phyloP scores from a whole-genome alignment of 2,888 invertebrate genomes.

The Caenorhabditis imperialis region DNA sequence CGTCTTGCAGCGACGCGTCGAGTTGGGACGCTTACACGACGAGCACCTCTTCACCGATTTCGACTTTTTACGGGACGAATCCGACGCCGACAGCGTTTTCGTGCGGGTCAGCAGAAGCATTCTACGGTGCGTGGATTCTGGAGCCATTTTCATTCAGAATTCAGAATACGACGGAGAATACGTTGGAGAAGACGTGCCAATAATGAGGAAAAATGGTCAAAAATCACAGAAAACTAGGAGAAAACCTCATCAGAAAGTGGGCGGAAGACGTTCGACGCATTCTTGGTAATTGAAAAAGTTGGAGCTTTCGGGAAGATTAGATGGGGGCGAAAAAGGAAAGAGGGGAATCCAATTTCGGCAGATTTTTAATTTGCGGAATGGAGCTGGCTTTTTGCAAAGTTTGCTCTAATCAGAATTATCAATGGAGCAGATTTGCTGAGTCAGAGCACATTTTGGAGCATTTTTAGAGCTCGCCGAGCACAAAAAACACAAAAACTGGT shows the following conservation, averaged over 20 bases:
- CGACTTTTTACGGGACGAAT: conserved; percentile 54
- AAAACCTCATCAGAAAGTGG: conserved; percentile 35
- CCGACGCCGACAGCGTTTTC: conserved; percentile 53
- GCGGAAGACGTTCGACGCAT: conserved; percentile 2
- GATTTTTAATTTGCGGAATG: no score
- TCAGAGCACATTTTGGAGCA: no score
- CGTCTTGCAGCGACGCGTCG: conserved; percentile 46
- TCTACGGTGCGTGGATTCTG: background rate
- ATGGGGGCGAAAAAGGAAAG: no score
- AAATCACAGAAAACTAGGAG: background rate
- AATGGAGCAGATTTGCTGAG: conserved; percentile 33
- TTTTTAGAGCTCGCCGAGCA: no score
- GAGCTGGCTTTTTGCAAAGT: no score
- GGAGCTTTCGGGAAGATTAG: no score
- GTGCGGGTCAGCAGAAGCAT: conserved; percentile 62
- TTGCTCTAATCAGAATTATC: no score
- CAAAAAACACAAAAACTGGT: no score
- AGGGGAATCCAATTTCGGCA: no score
- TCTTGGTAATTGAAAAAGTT: conserved; percentile 45
- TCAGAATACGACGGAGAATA: background rate
- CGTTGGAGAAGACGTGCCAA: conserved; percentile 4
- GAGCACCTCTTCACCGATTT: conserved; percentile 55
- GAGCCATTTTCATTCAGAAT: background rate
- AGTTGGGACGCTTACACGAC: conserved; percentile 50
- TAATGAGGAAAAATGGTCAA: background rate